Conservation (phyloP, 2,797 vertebrate genomes). For the Siniperca undulata region DNA sequence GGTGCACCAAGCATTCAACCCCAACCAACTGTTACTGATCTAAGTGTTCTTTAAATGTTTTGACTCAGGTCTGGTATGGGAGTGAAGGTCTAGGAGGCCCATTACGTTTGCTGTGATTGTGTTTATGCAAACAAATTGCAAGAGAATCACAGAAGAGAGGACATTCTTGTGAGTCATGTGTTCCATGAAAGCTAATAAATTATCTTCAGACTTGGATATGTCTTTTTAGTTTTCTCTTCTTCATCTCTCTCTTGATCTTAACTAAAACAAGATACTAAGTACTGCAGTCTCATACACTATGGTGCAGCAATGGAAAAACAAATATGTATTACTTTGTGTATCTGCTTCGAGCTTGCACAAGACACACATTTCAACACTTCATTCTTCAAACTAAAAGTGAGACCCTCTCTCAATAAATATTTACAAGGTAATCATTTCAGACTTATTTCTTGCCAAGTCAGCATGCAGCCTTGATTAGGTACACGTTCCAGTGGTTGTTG, state of each 20-base stretch:
- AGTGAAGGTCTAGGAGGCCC: background rate
- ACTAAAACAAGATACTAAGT: slow-evolving; percentile 32
- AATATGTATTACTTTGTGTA: slow-evolving; percentile 14
- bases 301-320: slow-evolving; percentile 31
- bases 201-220: slow-evolving; percentile 12
- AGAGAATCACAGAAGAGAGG: slow-evolving; percentile 9
- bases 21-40: background rate
- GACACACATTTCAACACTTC: slow-evolving; percentile 5
- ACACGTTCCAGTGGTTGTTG: background rate
- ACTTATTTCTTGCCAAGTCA: slow-evolving; percentile 30
- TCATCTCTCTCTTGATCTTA: slow-evolving; percentile 22
- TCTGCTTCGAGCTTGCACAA: background rate
- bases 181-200: slow-evolving; percentile 38
- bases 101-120: background rate
- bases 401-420: background rate
- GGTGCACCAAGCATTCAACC: background rate
- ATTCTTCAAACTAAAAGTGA: slow-evolving; percentile 22
- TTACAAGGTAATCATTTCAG: slow-evolving; percentile 11
- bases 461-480: slow-evolving; percentile 31
- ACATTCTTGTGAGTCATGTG: slow-evolving; percentile 22
- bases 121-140: slow-evolving; percentile 26
- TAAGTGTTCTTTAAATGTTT: background rate
- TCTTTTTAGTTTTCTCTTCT: background rate
- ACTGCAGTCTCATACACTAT: background rate
- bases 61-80: slow-evolving; percentile 1